A percentile compares a stretch with the other conserved stretches of the same genome.
phyloP scores from a whole-genome alignment of 2,113 vertebrate species.

The Hemibagrus wyckioides region DNA sequence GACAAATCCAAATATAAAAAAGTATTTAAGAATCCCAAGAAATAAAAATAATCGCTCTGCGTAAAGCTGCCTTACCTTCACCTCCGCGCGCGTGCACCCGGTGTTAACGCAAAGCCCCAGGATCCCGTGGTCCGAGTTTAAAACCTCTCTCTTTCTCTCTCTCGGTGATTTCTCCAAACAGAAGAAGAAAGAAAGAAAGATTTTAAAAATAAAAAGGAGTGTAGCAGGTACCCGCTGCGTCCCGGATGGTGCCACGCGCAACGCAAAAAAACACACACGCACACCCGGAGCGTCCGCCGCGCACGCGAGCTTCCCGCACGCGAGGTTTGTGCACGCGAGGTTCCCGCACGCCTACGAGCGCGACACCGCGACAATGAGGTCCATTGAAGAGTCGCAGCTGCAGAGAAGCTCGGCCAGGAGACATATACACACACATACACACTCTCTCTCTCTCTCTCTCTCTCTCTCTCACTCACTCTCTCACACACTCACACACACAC shows the following conservation, averaged over 20 bases:
- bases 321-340: neutral
- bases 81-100: neutral
- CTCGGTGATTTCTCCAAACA: neutral
- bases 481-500: neutral
- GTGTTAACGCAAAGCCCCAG: neutral
- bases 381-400: conserved; percentile 59
- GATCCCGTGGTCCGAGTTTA: conserved; percentile 17
- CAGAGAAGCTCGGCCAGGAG: conserved; percentile 43
- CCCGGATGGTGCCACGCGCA: conserved; percentile 1
- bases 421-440: conserved; percentile 11
- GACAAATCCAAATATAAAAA: neutral
- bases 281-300: neutral
- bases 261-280: neutral
- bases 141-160: neutral
- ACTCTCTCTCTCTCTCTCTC: too few relatives aligned
- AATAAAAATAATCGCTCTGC: neutral
- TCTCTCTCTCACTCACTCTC: too few relatives aligned
- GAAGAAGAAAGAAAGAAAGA: neutral
- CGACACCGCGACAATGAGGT: conserved; percentile 54
- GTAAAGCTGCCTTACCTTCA: conserved; percentile 12
- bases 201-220: neutral
- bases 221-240: neutral
- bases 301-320: conserved; percentile 1
- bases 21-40: neutral
- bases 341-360: conserved; percentile 41